Conservation (phyloP, 1,140 invertebrate species). For the Apis mellifera region DNA sequence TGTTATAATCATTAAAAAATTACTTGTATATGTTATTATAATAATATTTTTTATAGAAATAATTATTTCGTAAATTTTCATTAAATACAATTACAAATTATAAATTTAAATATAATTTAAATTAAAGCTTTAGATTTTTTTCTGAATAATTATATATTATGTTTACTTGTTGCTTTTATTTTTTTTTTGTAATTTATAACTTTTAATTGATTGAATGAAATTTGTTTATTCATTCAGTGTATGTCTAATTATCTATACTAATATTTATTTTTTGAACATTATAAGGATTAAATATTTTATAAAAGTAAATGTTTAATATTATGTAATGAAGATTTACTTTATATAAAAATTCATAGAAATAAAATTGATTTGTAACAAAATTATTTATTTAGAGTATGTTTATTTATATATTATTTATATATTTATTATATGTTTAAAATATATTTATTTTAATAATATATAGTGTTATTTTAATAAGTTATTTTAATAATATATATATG, state of each 20-base stretch:
- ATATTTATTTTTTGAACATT: neutral
- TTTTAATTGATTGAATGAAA: neutral
- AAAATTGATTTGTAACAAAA: neutral
- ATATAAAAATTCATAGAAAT: neutral
- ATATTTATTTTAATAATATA: neutral
- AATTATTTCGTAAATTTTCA: neutral
- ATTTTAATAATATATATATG: neutral
- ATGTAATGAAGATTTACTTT: neutral
- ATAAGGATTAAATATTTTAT: neutral
- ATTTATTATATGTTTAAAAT: neutral
- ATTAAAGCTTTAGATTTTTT: neutral
- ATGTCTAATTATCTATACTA: neutral
- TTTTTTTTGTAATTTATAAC: neutral
- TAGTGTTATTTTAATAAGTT: too few relatives aligned
- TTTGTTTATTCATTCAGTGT: neutral
- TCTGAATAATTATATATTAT: neutral
- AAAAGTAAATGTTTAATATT: neutral
- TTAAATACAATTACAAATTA: neutral
- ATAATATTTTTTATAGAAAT: neutral
- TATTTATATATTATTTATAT: neutral
- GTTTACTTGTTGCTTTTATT: neutral
- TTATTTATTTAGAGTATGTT: neutral
- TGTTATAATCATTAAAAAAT: neutral
- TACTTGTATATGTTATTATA: neutral
- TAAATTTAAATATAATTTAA: neutral